phyloP scores from a whole-genome alignment of 2,113 vertebrate genomes.

The Marcusenius ussheri region DNA sequence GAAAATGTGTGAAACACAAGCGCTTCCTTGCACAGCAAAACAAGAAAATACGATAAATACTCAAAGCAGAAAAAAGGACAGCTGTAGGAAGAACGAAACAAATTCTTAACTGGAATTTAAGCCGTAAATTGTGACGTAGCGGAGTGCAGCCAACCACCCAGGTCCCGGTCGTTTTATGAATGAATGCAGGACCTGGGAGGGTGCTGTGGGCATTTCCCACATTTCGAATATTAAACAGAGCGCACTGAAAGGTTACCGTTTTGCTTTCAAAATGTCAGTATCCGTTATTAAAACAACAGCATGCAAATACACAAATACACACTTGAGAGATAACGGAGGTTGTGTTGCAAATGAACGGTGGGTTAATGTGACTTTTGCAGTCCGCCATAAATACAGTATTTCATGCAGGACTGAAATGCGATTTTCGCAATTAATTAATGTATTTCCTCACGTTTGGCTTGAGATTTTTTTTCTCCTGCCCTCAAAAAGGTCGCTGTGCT shows the following conservation, averaged over 20 bases:
- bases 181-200: slow-evolving; percentile 10
- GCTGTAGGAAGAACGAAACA: background rate
- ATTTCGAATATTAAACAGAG: slow-evolving; percentile 8
- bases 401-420: background rate
- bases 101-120: slow-evolving; percentile 7
- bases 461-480: background rate
- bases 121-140: slow-evolving; percentile 18
- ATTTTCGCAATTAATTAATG: background rate
- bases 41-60: background rate
- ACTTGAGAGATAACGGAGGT: background rate
- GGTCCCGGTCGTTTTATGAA: slow-evolving; percentile 13
- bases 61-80: background rate
- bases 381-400: background rate
- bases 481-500: background rate
- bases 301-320: background rate
- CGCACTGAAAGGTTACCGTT: background rate
- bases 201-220: slow-evolving; percentile 7
- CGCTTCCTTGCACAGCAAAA: background rate
- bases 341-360: background rate
- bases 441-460: background rate
- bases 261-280: background rate
- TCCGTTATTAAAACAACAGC: background rate
- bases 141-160: background rate
- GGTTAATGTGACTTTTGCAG: background rate
- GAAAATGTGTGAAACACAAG: background rate